Percentiles rank a stretch among this genome's conserved stretches.
phyloP scores from a whole-genome alignment of 2,888 invertebrate species.

The Microctonus hyperodae region DNA sequence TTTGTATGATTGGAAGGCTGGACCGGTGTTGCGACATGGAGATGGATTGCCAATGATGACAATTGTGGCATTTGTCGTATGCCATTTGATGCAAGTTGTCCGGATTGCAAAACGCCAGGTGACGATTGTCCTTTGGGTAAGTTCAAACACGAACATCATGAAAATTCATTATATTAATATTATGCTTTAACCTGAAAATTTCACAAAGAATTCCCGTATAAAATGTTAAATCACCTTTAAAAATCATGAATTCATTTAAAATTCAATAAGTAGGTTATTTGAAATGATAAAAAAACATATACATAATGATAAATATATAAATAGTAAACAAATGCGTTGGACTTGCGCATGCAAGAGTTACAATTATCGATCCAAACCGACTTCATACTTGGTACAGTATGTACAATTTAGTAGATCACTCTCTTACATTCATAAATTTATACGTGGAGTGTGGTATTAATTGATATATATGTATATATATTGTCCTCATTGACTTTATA shows the following conservation, averaged over 20 bases:
- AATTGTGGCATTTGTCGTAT: slow-evolving; percentile 99
- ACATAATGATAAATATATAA: no score
- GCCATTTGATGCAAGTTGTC: slow-evolving; percentile 98
- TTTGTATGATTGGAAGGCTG: slow-evolving; percentile 69
- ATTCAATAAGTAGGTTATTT: no score
- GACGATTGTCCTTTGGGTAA: slow-evolving; percentile 93
- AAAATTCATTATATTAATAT: no score
- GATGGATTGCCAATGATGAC: slow-evolving; percentile 99
- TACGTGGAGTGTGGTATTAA: not conserved
- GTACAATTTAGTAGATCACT: not conserved
- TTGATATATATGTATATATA: not conserved
- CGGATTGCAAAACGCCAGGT: slow-evolving; percentile 96
- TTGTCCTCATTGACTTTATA: not conserved
- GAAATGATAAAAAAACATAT: no score
- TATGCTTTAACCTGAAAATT: not conserved
- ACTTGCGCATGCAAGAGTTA: slow-evolving; percentile 14
- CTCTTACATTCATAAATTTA: slow-evolving; percentile 3
- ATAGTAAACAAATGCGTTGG: not conserved
- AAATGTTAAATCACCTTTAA: no score
- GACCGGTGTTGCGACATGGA: slow-evolving; percentile 97
- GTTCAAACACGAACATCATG: no score
- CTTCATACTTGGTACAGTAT: not conserved
- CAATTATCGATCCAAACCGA: slow-evolving; percentile 23
- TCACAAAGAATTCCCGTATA: no score
- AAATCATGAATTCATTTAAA: not conserved